A percentile compares a stretch with the other conserved stretches of the same genome.
These are phyloP conservation scores for Conus canariensis DNA, from an alignment of 2,888 invertebrate genomes.

Conservation along the genomic window DNA sequence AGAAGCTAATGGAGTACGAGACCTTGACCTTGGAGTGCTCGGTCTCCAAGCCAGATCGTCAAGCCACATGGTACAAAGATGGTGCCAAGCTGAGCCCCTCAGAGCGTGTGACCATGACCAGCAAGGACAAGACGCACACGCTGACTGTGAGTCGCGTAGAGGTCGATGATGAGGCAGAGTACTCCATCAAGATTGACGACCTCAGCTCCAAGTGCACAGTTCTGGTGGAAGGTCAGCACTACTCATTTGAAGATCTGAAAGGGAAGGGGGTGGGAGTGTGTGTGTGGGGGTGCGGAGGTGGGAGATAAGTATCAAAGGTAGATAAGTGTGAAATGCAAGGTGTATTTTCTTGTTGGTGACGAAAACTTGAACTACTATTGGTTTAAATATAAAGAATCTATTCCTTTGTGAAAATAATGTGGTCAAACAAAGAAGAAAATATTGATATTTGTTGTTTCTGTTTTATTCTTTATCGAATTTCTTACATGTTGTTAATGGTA, in stretches of 20 bases:
- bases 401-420: too few species aligned
- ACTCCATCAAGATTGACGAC: slow-evolving; percentile 85
- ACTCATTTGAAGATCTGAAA: neutral
- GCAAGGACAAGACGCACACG: slow-evolving; percentile 77
- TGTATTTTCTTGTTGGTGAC: too few species aligned
- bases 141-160: slow-evolving; percentile 68
- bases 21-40: slow-evolving; percentile 70
- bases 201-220: slow-evolving; percentile 88
- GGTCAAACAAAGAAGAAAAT: too few species aligned
- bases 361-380: too few species aligned
- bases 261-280: too few species aligned
- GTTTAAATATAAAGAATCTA: too few species aligned
- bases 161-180: slow-evolving; percentile 84
- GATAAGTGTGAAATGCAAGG: too few species aligned
- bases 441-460: too few species aligned
- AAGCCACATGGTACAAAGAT: slow-evolving; percentile 74
- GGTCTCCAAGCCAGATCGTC: slow-evolving; percentile 70
- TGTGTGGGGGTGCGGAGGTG: too few species aligned
- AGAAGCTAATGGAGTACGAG: slow-evolving; percentile 68
- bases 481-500: too few species aligned
- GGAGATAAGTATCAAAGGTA: too few species aligned
- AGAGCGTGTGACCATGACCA: slow-evolving; percentile 88
- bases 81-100: slow-evolving; percentile 89
- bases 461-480: too few species aligned
- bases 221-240: slow-evolving; percentile 84